Evolutionary conservation across 2,888 invertebrate species (phyloP).

Genomic region (Peribatodes rhomboidaria): DNA sequence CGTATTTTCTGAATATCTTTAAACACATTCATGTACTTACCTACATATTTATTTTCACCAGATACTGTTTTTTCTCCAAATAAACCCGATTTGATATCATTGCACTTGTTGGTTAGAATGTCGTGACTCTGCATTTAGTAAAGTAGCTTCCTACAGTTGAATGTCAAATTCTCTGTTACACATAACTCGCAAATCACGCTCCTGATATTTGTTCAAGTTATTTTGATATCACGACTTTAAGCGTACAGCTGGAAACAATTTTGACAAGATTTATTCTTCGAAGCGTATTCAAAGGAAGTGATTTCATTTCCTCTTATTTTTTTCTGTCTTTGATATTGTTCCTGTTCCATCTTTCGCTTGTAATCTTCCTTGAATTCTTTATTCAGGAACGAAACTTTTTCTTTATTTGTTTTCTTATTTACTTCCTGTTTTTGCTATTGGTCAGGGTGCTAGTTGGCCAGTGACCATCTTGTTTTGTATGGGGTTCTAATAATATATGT

Average conservation of each 20-base stretch:
- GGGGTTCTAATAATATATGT: no score
- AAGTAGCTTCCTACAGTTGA: conserved; percentile 32
- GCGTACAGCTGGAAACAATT: conserved; percentile 10
- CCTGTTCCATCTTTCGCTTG: background rate
- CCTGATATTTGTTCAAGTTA: conserved; percentile 45
- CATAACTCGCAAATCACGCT: conserved; percentile 48
- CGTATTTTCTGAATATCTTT: no score
- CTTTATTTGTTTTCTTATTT: no score
- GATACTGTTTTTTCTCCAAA: no score
- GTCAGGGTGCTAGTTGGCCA: no score
- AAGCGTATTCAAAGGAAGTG: conserved; percentile 8
- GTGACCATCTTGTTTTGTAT: no score
- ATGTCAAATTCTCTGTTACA: conserved; percentile 45
- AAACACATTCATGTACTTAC: no score
- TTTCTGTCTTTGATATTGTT: background rate
- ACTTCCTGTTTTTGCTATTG: no score
- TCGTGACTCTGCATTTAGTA: conserved; percentile 31
- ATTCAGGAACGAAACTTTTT: no score
- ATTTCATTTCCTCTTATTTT: background rate
- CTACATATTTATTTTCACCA: no score
- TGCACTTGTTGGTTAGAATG: background rate
- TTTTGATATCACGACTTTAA: conserved; percentile 46
- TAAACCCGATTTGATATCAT: background rate
- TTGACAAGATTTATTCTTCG: conserved; percentile 1
- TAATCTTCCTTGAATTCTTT: no score